Percentiles rank a stretch among this genome's conserved stretches.
These are phyloP conservation scores for Cynopterus sphinx DNA, from an alignment of 2,797 vertebrate genomes.

Conservation along the genomic window DNA sequence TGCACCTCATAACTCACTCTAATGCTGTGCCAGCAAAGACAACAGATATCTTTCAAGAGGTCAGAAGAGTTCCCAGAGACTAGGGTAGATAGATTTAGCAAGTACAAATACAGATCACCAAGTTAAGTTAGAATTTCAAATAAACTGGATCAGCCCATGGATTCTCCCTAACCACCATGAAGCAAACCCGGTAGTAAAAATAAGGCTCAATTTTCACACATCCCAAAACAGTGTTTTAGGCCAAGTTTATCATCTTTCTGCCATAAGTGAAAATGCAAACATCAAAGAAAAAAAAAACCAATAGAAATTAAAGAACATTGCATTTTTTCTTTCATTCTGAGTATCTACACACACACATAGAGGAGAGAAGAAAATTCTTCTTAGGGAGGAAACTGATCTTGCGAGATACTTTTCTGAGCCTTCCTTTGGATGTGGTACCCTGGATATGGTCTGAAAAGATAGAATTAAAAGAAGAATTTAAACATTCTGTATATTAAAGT, in stretches of 20 bases:
- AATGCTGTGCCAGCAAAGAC: background rate
- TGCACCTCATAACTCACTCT: background rate
- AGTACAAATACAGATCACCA: background rate
- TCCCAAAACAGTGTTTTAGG: background rate
- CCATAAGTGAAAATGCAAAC: background rate
- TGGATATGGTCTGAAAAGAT: background rate
- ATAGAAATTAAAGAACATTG: background rate
- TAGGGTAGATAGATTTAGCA: background rate
- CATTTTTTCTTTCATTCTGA: background rate
- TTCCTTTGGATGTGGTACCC: background rate
- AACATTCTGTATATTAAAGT: background rate
- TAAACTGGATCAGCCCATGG: background rate
- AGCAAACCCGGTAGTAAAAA: background rate
- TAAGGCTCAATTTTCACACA: background rate
- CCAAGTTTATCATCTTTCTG: background rate
- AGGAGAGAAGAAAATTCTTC: background rate
- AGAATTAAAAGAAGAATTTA: background rate
- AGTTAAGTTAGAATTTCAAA: background rate
- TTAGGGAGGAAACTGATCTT: background rate
- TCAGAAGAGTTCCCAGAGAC: background rate
- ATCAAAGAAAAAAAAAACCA: background rate
- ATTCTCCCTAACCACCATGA: background rate
- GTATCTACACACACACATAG: background rate
- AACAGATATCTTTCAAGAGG: background rate
- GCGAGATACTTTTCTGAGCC: background rate